Evolutionary conservation across 2,888 invertebrate species (phyloP), one percentile per base, ranked within the genome.

Genomic region (Athalia rosae): DNA sequence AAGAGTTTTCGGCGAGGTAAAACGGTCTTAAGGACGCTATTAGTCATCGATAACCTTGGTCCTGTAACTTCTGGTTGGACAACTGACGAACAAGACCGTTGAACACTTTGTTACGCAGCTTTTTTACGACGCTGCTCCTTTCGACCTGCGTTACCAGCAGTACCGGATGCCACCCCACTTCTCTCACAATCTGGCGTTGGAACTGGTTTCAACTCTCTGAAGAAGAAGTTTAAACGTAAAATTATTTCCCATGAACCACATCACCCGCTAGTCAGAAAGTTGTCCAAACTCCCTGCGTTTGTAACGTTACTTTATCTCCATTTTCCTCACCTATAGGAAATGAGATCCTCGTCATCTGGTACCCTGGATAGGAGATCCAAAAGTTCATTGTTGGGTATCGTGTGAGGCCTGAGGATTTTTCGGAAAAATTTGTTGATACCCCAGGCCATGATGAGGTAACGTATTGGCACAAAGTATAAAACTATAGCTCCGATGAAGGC

Each of bases 301-400:
- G 28, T 28, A 28, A 28, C 28, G 28, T 28, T 28, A 28, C 28
- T 28, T 59, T 59, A 53, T 76, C 62, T 76, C 63, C 76, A 28
- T 1, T 43, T 28, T 9, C 47, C 48, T 67, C 11, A 89, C 87
- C 85, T 86, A 80, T 87, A 87, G 91, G 93, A 94, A 90, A 98
- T 97, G 91, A 98, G 91, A 91, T 95, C 96, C 90, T 96, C 96
- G 89, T 99, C 97, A 87, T 98, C 97, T 50, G 99, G 99, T 76
- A 99, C 96, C 83, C 99, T 92, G 0, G 98, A 98, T 80, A 99
- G 91, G 86, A 98, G 94, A 91, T 99, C 99, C 81, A 99, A 90
- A 7, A 99, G 91, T 92, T 99, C 99, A 91, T 99, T 99, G 91
- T 99, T 99, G 8, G 98, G 97, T 90, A 99, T 96, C 56, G 97